phyloP scores from a whole-genome alignment of 2,888 invertebrate species.

The Morpho deidamia region DNA sequence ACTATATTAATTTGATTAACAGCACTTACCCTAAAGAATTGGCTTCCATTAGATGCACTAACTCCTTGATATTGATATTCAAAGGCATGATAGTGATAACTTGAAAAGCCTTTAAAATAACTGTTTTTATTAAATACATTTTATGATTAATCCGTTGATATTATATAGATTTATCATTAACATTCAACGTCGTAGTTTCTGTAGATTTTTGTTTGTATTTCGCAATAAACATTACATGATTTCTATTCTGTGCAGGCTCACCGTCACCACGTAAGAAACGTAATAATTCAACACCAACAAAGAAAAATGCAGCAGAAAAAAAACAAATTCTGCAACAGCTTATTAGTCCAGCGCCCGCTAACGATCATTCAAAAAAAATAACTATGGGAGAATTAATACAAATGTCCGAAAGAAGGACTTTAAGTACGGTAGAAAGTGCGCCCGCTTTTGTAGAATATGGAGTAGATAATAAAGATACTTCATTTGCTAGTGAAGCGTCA shows the following conservation, averaged over 20 bases:
- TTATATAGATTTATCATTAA: conserved; percentile 44
- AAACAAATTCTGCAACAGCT: conserved; percentile 88
- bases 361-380: conserved; percentile 80
- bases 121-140: conserved; percentile 27
- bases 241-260: conserved; percentile 76
- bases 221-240: conserved; percentile 24
- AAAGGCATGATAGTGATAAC: conserved; percentile 48
- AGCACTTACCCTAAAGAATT: conserved; percentile 58
- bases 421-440: conserved; percentile 69
- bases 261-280: conserved; percentile 88
- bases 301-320: conserved; percentile 86
- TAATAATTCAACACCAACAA: conserved; percentile 88
- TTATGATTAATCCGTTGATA: conserved; percentile 32
- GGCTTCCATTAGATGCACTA: conserved; percentile 64
- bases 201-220: conserved; percentile 30
- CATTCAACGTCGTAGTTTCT: conserved; percentile 54
- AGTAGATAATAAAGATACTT: conserved; percentile 78
- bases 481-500: conserved; percentile 75
- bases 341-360: conserved; percentile 82
- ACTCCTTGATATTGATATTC: conserved; percentile 27
- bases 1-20: conserved; percentile 24
- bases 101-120: conserved; percentile 26
- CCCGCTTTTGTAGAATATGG: conserved; percentile 68
- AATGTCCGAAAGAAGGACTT: conserved; percentile 81
- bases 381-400: conserved; percentile 86